Evolutionary conservation across 2,113 vertebrate genomes (phyloP), one percentile per base, ranked within the genome.

Genomic region (Centropristis striata): DNA sequence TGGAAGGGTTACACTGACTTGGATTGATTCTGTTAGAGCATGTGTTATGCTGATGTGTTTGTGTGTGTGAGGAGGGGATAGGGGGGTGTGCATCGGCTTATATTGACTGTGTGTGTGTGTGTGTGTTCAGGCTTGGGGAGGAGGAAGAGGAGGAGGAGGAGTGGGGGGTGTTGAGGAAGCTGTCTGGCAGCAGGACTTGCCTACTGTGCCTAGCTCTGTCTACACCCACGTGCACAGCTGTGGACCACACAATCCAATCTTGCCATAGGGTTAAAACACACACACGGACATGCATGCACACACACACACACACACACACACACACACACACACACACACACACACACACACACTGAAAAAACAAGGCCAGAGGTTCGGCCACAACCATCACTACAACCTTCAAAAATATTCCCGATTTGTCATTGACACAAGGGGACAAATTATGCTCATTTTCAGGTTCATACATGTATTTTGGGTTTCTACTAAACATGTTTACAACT

Each of bases 151-250:
- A 21, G 47, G 47, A 41, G 49, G 16, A 53, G 57, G 39, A 60
- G 47, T 69, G 79, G 57, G 57, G 39, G 64, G 47, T 69, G 79
- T 78, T 88, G 78, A 85, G 82, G 78, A 85, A 91, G 83, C 88
- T 87, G 90, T 92, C 90, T 93, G 92, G 91, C 88, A 90, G 86
- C 77, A 49, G 85, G 85, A 63, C 66, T 88, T 86, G 83, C 81
- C 90, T 88, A 86, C 75, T 86, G 32, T 86, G 75, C 84, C 80
- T 78, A 66, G 71, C 64, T 87, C 71, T 47, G 25, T 87, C 69
- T 80, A 75, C 90, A 90, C 89, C 86, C 88, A 92, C 89, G 85
- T 84, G 23, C 80, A 90, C 94, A 92, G 88, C 90, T 94, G 84
- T 88, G 87, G 71, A 91, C 88, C 87, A 85, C 87, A 77, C 87